Percentiles rank a stretch among this genome's conserved stretches.
Conservation (phyloP, 2,888 invertebrate genomes). For the Mythimna ferrago region DNA sequence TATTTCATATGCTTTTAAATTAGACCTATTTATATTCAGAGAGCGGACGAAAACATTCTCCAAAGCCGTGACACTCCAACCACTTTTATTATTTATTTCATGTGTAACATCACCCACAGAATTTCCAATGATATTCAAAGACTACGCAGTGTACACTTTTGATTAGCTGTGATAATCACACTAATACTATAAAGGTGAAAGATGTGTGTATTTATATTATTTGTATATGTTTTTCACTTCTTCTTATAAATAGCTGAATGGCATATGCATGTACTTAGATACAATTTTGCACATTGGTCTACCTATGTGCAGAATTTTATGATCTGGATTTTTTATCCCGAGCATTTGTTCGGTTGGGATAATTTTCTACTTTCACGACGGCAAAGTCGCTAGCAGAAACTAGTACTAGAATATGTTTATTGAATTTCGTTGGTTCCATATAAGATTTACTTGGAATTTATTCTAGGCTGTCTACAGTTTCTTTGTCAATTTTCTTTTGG, state of each 20-base stretch:
- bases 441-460: conserved; percentile 49
- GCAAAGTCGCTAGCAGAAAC: too few species aligned
- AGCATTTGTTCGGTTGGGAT: too few species aligned
- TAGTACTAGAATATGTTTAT: conserved; percentile 58
- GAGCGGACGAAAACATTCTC: conserved; percentile 71
- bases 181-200: too few species aligned
- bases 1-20: conserved; percentile 75
- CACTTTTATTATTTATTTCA: conserved; percentile 79
- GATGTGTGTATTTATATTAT: too few species aligned
- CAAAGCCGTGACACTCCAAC: conserved; percentile 70
- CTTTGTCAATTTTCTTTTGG: conserved; percentile 39
- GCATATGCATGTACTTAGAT: too few species aligned
- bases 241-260: too few species aligned
- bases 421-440: conserved; percentile 60
- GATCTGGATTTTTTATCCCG: too few species aligned
- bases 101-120: conserved; percentile 67
- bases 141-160: conserved; percentile 27
- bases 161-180: conserved; percentile 28
- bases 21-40: conserved; percentile 79
- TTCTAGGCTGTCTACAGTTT: conserved; percentile 41
- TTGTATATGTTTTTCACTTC: too few species aligned
- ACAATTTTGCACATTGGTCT: too few species aligned
- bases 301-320: too few species aligned
- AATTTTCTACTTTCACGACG: too few species aligned
- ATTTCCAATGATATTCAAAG: conserved; percentile 70